Evolutionary conservation across 2,888 invertebrate genomes (phyloP), one percentile per base, ranked within the genome.

Genomic region (Allygus modestus): DNA sequence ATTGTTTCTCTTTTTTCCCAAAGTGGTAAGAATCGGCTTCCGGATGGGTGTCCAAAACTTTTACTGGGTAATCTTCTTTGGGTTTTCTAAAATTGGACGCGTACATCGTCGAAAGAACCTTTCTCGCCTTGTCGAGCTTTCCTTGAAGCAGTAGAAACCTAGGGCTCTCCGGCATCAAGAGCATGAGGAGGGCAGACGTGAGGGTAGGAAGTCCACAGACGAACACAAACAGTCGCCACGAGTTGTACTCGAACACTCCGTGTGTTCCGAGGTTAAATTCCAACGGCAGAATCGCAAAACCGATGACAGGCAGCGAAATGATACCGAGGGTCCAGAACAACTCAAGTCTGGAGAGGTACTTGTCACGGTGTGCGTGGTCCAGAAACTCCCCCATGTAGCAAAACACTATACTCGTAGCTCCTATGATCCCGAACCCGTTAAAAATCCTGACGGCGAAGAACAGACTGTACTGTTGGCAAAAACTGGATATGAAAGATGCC

Each of bases 141-240:
- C 92, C 91, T 0, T 91, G 92, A 33, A 92, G 89, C 75, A 93
- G 90, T 86, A 93, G 89, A 88, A 92, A 93, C 85, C 93, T 89
- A 0, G 93, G 93, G 26, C 93, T 92, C 90, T 93, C 93, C 0
- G 93, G 93, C 88, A 93, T 91, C 0, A 92, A 92, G n/a, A 91
- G 87, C 51, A 93, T 89, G 11, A 92, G 89, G 65, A 92, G 87
- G 58, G 92, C 91, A 83, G 93, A 92, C 81, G 92, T 87, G 31
- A 93, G 89, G 71, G 92, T 92, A 0, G 93, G 93, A 33, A 92
- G 88, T 0, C 93, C 92, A 86, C 94, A 94, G 0, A 94, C 91
- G 0, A 93, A 92, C 37, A 94, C 92, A 88, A 94, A 94, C 26
- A 94, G 91, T 1, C 94, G 89, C 94, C 94, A 94, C 0, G 94